phyloP scores from a whole-genome alignment of 2,797 vertebrate species.

The Rhinophrynus dorsalis region DNA sequence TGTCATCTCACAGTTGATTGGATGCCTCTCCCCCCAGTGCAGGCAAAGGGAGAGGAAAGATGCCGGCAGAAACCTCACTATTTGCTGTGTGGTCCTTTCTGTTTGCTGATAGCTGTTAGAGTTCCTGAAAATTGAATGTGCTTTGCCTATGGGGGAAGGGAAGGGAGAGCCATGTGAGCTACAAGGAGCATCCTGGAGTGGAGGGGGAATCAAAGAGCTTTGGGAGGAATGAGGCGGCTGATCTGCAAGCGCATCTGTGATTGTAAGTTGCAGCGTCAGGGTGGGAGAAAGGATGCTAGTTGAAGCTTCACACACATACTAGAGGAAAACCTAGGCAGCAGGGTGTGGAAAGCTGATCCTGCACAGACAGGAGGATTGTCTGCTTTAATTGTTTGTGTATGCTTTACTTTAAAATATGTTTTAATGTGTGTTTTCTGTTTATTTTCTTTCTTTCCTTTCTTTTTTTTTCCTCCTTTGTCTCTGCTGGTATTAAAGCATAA shows the following conservation, averaged over 20 bases:
- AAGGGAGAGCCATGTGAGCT: conserved; percentile 67
- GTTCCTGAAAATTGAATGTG: conserved; percentile 54
- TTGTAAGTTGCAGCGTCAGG: conserved; percentile 88
- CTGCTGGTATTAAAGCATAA: too few species aligned
- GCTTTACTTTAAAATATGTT: background rate
- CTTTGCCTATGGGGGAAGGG: conserved; percentile 44
- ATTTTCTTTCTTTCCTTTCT: too few species aligned
- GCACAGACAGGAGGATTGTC: background rate
- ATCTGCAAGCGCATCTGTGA: conserved; percentile 98
- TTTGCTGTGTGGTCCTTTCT: conserved; percentile 69
- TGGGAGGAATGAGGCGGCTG: conserved; percentile 91
- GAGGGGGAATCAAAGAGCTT: conserved; percentile 65
- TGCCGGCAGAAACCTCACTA: conserved; percentile 84
- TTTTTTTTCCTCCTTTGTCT: too few species aligned
- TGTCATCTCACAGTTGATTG: conserved; percentile 79
- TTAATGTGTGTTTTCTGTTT: too few species aligned
- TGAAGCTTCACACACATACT: conserved; percentile 66
- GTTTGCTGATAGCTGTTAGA: conserved; percentile 61
- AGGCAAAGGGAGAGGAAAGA: conserved; percentile 81
- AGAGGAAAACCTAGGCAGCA: conserved; percentile 57
- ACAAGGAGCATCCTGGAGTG: conserved; percentile 64
- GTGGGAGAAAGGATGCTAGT: conserved; percentile 67
- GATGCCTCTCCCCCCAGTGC: conserved; percentile 66
- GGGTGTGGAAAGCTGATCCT: too few species aligned
- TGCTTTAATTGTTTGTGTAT: background rate